A percentile compares a stretch with the other conserved stretches of the same genome.
Evolutionary conservation across 2,113 vertebrate genomes (phyloP).

Genomic region (Grus americana): DNA sequence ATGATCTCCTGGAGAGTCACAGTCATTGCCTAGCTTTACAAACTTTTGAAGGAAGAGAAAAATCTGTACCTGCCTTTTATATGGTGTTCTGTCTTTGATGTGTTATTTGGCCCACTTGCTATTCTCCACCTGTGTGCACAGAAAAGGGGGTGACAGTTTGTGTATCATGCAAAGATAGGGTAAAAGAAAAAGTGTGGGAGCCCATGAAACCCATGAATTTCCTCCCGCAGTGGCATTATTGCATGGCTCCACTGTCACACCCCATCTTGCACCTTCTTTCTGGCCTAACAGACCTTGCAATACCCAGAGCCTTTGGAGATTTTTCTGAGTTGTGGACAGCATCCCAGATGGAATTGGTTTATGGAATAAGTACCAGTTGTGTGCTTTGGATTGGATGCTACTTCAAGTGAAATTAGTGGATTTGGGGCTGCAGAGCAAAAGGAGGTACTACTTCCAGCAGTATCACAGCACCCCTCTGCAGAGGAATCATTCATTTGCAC

Average conservation of each 20-base stretch:
- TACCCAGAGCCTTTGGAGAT: background rate
- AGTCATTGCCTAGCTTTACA: background rate
- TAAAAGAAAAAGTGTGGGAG: background rate
- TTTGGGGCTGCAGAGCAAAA: background rate
- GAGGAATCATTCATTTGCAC: background rate
- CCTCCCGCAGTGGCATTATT: no score
- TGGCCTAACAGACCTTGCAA: background rate
- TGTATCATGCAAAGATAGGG: background rate
- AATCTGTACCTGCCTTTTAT: background rate
- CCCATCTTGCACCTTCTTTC: background rate
- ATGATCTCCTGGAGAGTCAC: background rate
- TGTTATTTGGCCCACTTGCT: background rate
- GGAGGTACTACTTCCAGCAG: background rate
- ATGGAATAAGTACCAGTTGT: background rate
- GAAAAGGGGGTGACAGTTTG: background rate
- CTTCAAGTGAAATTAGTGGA: background rate
- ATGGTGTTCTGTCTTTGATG: background rate
- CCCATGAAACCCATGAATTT: background rate
- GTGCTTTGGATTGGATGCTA: background rate
- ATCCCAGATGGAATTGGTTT: background rate
- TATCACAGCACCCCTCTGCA: background rate
- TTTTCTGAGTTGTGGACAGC: background rate
- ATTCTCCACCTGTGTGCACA: background rate
- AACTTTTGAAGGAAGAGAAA: background rate
- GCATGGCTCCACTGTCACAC: background rate